Percentiles rank a stretch among this genome's conserved stretches.
Conservation (phyloP, 1,140 invertebrate species). For the Zaprionus gabonicus region DNA sequence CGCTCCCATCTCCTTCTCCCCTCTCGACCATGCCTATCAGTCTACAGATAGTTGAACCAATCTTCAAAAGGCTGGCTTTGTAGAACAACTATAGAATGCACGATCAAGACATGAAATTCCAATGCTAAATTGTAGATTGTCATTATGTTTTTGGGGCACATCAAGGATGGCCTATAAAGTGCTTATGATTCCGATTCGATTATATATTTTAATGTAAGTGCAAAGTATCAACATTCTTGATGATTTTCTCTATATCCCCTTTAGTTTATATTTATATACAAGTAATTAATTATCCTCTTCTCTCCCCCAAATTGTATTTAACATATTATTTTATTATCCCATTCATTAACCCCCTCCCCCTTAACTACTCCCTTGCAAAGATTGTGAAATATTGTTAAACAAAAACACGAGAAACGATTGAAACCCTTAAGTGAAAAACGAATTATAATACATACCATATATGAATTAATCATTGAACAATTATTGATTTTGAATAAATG, state of each 20-base stretch:
- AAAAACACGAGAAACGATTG: conserved; percentile 41
- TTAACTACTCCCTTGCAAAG: conserved; percentile 7
- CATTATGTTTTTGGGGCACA: conserved; percentile 18
- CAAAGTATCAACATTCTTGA: conserved; percentile 74
- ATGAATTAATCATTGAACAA: conserved; percentile 55
- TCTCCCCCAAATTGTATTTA: conserved; percentile 35
- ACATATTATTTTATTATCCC: conserved; percentile 48
- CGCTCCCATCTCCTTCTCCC: conserved; percentile 1
- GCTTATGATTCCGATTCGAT: conserved; percentile 67
- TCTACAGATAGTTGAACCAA: conserved; percentile 30
- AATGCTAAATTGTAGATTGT: conserved; percentile 42
- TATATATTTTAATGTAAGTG: conserved; percentile 68
- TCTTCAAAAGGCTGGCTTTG: conserved; percentile 43
- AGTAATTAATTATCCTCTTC: conserved; percentile 49
- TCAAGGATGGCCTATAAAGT: conserved; percentile 34
- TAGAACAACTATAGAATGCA: conserved; percentile 21
- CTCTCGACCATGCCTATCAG: conserved; percentile 46
- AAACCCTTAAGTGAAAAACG: conserved; percentile 39
- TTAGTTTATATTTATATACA: conserved; percentile 58
- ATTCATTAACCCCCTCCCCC: conserved; percentile 55
- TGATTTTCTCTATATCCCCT: conserved; percentile 50
- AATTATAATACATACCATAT: conserved; percentile 58
- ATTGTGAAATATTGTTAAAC: conserved; percentile 79
- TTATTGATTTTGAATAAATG: conserved; percentile 67
- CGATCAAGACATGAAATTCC: conserved; percentile 44